These are phyloP conservation scores for Cephus runcator DNA, from an alignment of 2,888 invertebrate species.

Conservation along the genomic window DNA sequence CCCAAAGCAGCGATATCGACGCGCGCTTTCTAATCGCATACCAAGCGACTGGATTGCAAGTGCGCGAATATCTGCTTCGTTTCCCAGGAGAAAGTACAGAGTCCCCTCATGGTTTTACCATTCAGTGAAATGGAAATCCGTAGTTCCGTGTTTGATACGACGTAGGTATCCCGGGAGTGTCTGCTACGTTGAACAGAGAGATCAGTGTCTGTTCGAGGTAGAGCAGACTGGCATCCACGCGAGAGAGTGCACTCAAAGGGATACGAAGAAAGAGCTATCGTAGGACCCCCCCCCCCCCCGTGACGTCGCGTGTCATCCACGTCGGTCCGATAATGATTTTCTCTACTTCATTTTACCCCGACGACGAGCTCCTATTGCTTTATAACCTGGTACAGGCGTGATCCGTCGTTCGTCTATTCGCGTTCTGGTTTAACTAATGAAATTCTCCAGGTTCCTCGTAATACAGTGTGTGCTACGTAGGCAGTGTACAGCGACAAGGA, in stretches of 20 bases:
- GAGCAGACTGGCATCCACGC: neutral
- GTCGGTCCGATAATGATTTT: neutral
- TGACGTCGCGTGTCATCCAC: neutral
- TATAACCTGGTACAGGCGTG: neutral
- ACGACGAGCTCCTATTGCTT: neutral
- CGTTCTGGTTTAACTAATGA: neutral
- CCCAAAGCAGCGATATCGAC: neutral
- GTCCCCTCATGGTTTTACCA: neutral
- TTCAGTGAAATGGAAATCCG: neutral
- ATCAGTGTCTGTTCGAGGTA: neutral
- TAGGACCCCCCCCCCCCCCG: neutral
- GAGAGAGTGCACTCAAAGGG: neutral
- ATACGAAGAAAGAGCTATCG: neutral
- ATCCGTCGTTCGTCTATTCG: neutral
- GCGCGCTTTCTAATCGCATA: neutral
- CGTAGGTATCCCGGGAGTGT: neutral
- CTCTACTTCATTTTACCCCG: neutral
- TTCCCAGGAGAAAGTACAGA: conserved; percentile 12
- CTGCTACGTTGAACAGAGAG: neutral
- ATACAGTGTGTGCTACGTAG: neutral
- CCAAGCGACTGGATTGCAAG: neutral
- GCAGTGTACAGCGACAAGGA: neutral
- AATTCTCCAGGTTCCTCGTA: neutral
- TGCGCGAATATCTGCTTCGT: neutral
- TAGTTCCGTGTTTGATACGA: conserved; percentile 1